Conservation (phyloP, 1,140 invertebrate genomes). For the Penaeus indicus region DNA sequence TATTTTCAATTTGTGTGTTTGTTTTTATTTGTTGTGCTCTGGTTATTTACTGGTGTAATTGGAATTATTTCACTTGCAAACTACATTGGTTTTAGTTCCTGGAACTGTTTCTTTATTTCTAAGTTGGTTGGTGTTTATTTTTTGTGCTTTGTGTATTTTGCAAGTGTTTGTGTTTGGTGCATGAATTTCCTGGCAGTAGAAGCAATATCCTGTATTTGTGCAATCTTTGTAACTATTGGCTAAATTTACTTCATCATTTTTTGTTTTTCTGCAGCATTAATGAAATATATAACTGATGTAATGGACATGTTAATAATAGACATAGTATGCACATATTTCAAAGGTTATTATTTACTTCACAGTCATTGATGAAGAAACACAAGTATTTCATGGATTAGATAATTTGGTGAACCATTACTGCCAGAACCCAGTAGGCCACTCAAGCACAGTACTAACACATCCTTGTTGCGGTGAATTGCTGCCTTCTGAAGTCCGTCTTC, state of each 20-base stretch:
- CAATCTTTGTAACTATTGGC: too few species aligned
- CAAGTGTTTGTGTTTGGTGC: background rate
- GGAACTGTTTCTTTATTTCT: too few species aligned
- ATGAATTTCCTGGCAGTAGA: background rate
- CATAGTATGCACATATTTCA: too few species aligned
- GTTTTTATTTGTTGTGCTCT: too few species aligned
- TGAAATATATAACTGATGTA: background rate
- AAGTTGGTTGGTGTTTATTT: background rate
- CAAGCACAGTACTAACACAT: conserved; percentile 71
- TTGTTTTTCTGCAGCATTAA: too few species aligned
- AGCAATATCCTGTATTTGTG: too few species aligned
- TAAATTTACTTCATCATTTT: too few species aligned
- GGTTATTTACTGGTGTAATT: too few species aligned
- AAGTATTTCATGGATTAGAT: conserved; percentile 88
- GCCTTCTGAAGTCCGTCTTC: conserved; percentile 83
- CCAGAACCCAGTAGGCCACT: conserved; percentile 76
- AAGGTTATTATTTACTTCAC: conserved; percentile 30
- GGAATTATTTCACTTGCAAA: too few species aligned
- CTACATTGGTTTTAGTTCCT: too few species aligned
- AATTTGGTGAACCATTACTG: conserved; percentile 87
- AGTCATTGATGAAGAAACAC: conserved; percentile 78
- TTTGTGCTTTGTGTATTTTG: background rate
- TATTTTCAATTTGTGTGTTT: too few species aligned
- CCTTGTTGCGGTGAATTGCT: conserved; percentile 79
- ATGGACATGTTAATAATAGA: conserved; percentile 2